Evolutionary conservation across 1,140 invertebrate species (phyloP).

Genomic region (Aphidius gifuensis): DNA sequence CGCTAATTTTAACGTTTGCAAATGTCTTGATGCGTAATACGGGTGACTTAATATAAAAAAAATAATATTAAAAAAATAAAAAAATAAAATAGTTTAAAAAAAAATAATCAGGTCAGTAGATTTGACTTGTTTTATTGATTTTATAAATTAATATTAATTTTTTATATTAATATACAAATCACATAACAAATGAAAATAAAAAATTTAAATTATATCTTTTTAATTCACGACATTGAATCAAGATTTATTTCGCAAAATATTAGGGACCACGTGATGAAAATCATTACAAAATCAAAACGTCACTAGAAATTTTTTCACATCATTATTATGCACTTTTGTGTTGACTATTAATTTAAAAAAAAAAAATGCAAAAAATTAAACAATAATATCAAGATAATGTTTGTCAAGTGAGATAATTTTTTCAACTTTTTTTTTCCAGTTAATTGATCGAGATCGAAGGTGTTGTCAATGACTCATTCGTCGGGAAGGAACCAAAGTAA

Average conservation of each 20-base stretch:
- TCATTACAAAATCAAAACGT: neutral
- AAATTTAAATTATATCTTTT: neutral
- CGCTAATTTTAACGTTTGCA: too few species aligned
- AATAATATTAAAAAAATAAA: too few species aligned
- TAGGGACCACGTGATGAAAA: neutral
- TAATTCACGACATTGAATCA: neutral
- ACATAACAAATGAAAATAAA: too few species aligned
- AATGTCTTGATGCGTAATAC: too few species aligned
- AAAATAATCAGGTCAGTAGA: too few species aligned
- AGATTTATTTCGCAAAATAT: constrained; percentile 4
- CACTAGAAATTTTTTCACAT: neutral
- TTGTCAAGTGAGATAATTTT: too few species aligned
- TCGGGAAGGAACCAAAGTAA: constrained; percentile 10
- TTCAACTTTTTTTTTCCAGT: too few species aligned
- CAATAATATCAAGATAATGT: too few species aligned
- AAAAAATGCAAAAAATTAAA: too few species aligned
- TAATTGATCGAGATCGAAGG: constrained; percentile 3
- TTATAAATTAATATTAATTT: neutral
- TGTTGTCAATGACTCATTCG: constrained; percentile 1
- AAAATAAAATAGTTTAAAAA: too few species aligned
- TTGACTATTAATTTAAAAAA: neutral
- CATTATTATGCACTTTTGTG: neutral
- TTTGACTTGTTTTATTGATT: neutral
- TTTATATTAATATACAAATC: too few species aligned
- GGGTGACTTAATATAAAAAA: too few species aligned